Conservation (phyloP, 2,113 vertebrate species). For the Megaleporinus macrocephalus region DNA sequence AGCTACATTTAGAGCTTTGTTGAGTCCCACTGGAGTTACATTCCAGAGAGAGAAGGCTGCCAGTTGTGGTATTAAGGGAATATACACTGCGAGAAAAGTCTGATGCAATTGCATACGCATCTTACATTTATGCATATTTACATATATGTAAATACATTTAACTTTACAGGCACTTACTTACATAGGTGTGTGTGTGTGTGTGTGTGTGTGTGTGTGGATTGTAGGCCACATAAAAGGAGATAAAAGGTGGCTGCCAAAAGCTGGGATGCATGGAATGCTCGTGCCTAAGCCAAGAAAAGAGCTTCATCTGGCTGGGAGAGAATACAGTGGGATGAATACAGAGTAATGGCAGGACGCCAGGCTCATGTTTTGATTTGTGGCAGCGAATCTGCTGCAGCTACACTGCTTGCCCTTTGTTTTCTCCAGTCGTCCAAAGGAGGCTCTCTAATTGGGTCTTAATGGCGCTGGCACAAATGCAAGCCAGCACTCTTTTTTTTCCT, state of each 20-base stretch:
- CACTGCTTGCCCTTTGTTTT: slow-evolving; percentile 68
- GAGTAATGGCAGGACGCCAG: slow-evolving; percentile 65
- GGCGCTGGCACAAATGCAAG: slow-evolving; percentile 13
- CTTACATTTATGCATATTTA: too few species aligned
- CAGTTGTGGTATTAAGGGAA: too few species aligned
- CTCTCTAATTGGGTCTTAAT: slow-evolving; percentile 78
- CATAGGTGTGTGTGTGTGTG: slow-evolving; percentile 4
- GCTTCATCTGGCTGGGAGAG: not conserved
- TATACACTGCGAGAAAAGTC: too few species aligned
- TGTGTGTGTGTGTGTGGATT: slow-evolving; percentile 23
- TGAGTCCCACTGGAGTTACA: too few species aligned
- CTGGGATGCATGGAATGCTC: not conserved
- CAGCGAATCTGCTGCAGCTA: slow-evolving; percentile 55
- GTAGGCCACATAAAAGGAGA: slow-evolving; percentile 28
- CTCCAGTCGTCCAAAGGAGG: slow-evolving; percentile 68
- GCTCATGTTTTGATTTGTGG: slow-evolving; percentile 69
- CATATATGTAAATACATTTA: not conserved
- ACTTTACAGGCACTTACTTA: not conserved
- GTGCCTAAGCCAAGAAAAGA: slow-evolving; percentile 5
- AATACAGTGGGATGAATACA: slow-evolving; percentile 5
- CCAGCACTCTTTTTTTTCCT: not conserved
- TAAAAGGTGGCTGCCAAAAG: slow-evolving; percentile 23
- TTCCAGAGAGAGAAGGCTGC: too few species aligned
- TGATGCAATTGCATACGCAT: too few species aligned
- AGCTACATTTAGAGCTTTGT: too few species aligned